Base-by-base conservation (phyloP, 1,140 invertebrate genomes). In the Ceratina australensis region DNA sequence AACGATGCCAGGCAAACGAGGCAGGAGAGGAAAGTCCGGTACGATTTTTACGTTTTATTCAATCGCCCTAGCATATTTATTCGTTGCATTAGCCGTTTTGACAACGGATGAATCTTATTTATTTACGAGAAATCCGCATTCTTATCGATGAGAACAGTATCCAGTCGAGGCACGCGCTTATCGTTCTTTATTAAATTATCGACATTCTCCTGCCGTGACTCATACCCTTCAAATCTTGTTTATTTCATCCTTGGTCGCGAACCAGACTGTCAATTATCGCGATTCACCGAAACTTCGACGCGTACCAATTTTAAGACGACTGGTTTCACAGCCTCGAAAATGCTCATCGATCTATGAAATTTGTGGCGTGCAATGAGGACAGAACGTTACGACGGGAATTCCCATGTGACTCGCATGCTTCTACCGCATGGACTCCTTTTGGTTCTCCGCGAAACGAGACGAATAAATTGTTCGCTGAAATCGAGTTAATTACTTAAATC, bases 1-100 rank as follows among this genome's bases (percentile, higher is more conserved):
- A 80, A 90, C 79, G 78, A 92, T 92, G 91, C 91, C 91, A 85
- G 90, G 89, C 71, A 92, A 92, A 89, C 86, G 90, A 57, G 81
- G 87, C 64, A 91, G 88, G 86, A 89, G 81, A 83, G 87, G 88
- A 87, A 91, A 89, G 82, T 89, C 83, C 81, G 90, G 91, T 92
- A 81, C 1, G 50, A 88, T 50, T 1, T n/a, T 20, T 52, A 12
- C 13, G 10, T 52, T 61, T 56, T 57, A n/a, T 60, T 13, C 7
- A 33, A 61, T 7, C 7, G 13, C 0, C 24, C 20, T 74, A 5
- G 13, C 52, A 5, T 15, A 10, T 15, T 49, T 20, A n/a, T 52
- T 64, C 22, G 10, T 42, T 42, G 7, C 33, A 42, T 42, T 10
- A 5, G 5, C 10, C 2, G 8, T 10, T 42, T 10, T 10, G 5